phyloP scores from a whole-genome alignment of 1,140 invertebrate species.

The Drosophila santomea region DNA sequence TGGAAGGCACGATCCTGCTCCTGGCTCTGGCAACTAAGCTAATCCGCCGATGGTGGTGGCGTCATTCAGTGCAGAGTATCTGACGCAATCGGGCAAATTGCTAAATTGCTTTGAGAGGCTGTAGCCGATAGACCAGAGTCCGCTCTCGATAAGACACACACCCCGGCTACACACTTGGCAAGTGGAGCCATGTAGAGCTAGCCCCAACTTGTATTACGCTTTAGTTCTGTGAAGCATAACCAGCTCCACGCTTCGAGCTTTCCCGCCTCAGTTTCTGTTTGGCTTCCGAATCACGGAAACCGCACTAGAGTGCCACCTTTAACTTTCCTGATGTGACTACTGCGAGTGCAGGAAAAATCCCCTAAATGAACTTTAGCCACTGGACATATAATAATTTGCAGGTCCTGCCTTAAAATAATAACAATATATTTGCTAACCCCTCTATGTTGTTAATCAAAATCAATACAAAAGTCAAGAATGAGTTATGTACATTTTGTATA shows the following conservation, averaged over 20 bases:
- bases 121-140: not conserved
- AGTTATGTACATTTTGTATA: not conserved
- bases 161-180: conserved; percentile 23
- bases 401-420: not conserved
- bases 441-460: not conserved
- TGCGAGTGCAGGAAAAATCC: conserved; percentile 17
- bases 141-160: not conserved
- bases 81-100: conserved; percentile 24
- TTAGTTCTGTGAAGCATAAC: conserved; percentile 39
- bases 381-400: not conserved
- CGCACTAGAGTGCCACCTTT: conserved; percentile 20
- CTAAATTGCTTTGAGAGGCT: conserved; percentile 11
- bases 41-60: conserved; percentile 27
- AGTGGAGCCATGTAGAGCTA: conserved; percentile 24
- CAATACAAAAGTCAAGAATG: too few species aligned
- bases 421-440: not conserved
- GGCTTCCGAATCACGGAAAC: conserved; percentile 58
- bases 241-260: conserved; percentile 15
- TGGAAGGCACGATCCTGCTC: conserved; percentile 6
- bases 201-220: conserved; percentile 11
- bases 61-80: conserved; percentile 20
- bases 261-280: conserved; percentile 45
- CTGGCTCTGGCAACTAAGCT: conserved; percentile 2
- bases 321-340: conserved; percentile 58
- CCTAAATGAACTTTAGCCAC: not conserved